Evolutionary conservation across 1,140 invertebrate species (phyloP), one percentile per base, ranked within the genome.

Genomic region (Lucilia cuprina): DNA sequence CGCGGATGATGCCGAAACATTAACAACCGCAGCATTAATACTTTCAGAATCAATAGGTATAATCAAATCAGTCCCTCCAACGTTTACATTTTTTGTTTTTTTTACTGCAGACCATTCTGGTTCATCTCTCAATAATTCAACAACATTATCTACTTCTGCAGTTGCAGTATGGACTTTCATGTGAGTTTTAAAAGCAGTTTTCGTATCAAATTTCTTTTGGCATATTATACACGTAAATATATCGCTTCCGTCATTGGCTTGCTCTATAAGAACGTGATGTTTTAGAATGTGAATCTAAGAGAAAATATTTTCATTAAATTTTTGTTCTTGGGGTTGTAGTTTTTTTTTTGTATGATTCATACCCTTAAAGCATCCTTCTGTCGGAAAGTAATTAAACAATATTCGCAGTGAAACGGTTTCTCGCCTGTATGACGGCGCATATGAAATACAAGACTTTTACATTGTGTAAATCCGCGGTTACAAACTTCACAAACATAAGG

Each of bases 341-440:
- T 41, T 41, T 8, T 41, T 8, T 41, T 2, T 41, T 41, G 10
- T 41, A 8, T 41, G 41, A 8, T 41, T 41, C 19, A 35, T 85
- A 86, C 86, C 84, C 85, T 85, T 8, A 87, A 70, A 3, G 84
- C 86, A 83, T 87, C 86, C 35, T 85, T 87, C 49, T 87, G 86
- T 0, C 86, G 84, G 19, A 87, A 87, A 21, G 30, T 82, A 13
- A 82, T 50, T 8, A 88, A 88, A 87, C 92, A 92, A 12, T 86
- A 86, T 0, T 87, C 86, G 85, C 92, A 93, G 82, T 88, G 88
- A 85, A 91, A 93, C 1, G 92, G 92, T 84, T 91, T 91, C 83
- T 93, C 92, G 2, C 92, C 92, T 2, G 84, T 86, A 60, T 86
- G 87, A n/a, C 84, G 74, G 7, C 86, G 65, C 49, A 85, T 84